Evolutionary conservation across 2,888 invertebrate genomes (phyloP), one percentile per base, ranked within the genome.

Genomic region (Mayetiola destructor): DNA sequence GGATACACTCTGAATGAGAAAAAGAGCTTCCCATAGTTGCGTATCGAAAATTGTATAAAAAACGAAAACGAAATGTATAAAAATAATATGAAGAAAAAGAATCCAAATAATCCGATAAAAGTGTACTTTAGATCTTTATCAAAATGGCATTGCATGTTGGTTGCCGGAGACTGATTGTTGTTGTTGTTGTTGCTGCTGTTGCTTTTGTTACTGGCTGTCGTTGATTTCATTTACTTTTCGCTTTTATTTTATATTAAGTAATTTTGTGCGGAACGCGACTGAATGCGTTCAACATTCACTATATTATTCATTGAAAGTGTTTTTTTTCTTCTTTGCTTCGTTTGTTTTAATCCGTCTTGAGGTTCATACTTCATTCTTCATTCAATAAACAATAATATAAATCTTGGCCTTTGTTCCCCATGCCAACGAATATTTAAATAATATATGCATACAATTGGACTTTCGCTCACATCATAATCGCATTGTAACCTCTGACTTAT

Each of bases 81-180:
- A n/a, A n/a, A n/a, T n/a, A n/a, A n/a, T n/a, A n/a, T n/a, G n/a
- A 48, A 48, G 27, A n/a, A 42, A 23, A 42, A 42, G 23, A 42
- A 48, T 48, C 48, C 27, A 48, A 48, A 48, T 48, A 48, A 48
- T 48, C 48, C 48, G 48, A 48, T 48, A 48, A 48, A 48, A 48
- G 27, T 48, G 48, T 48, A 48, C 48, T 48, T 48, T 48, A 48
- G 48, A 48, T 48, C n/a, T 27, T 48, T 48, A 48, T 48, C 48
- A 27, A 48, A 48, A 48, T 48, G 48, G 48, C 48, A 48, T 48
- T 48, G 48, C 48, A 48, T 48, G 48, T 48, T 48, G 27, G 48
- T 48, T 48, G 48, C 23, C 12, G 5, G 16, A 42, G 21, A 23
- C 42, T 6, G 21, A 9, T 42, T 42, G 21, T 21, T 42, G 5